Evolutionary conservation across 2,888 invertebrate genomes (phyloP).

Genomic region (Campopleginae sp.): DNA sequence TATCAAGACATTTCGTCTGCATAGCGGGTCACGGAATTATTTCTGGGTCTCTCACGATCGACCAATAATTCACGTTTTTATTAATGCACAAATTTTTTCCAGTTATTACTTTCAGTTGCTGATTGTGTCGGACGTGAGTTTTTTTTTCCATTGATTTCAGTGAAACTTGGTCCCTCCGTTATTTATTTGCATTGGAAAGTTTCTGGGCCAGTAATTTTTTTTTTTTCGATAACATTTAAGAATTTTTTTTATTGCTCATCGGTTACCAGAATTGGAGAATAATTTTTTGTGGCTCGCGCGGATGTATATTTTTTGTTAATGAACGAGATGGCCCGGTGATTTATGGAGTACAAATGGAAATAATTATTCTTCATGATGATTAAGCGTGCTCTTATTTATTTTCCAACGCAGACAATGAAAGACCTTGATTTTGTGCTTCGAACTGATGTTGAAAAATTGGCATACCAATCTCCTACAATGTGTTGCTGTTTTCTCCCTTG

Average conservation of each 20-base stretch:
- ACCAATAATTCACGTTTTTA: neutral
- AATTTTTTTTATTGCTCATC: neutral
- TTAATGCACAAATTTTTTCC: neutral
- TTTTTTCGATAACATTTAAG: neutral
- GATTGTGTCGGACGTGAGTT: neutral
- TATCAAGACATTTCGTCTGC: neutral
- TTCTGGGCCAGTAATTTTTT: neutral
- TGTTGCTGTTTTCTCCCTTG: slow-evolving; percentile 31
- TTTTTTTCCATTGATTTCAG: neutral
- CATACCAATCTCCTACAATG: slow-evolving; percentile 29
- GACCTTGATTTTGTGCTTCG: neutral
- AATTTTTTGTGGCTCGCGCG: neutral
- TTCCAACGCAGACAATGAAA: neutral
- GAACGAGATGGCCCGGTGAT: neutral
- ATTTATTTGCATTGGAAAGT: neutral
- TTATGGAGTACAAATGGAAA: neutral
- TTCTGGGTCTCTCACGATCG: neutral
- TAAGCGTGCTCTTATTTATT: neutral
- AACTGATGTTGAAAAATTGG: slow-evolving; percentile 7
- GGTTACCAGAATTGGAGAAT: neutral
- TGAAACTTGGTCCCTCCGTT: neutral
- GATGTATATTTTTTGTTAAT: neutral
- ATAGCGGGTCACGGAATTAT: neutral
- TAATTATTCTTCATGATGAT: neutral
- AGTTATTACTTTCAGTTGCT: neutral